Conservation (phyloP, 2,113 vertebrate species). For the Saccopteryx leptura region DNA sequence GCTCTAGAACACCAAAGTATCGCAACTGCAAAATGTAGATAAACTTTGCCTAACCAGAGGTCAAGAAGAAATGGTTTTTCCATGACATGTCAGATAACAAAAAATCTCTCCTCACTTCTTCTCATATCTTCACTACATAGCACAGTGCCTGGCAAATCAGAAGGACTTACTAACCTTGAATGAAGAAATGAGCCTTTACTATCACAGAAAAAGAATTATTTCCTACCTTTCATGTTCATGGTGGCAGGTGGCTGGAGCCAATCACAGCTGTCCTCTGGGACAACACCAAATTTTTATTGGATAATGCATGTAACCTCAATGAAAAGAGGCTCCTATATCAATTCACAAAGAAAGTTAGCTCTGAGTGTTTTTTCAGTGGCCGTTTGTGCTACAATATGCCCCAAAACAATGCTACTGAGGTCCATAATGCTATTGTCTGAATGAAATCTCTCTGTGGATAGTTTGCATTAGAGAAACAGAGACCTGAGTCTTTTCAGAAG, state of each 20-base stretch:
- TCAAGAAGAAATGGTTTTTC: neutral
- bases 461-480: neutral
- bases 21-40: neutral
- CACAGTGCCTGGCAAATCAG: neutral
- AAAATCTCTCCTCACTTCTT: neutral
- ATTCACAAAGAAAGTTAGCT: neutral
- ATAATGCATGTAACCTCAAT: neutral
- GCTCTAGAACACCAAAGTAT: neutral
- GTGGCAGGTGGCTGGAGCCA: no score
- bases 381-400: neutral
- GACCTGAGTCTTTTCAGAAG: conserved; percentile 23
- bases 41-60: neutral
- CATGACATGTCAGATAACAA: neutral
- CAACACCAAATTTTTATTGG: no score
- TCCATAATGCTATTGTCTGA: neutral
- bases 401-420: neutral
- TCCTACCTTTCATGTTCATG: no score
- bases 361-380: neutral
- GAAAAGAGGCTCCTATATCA: neutral
- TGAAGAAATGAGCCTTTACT: neutral
- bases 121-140: neutral
- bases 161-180: neutral
- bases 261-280: no score
- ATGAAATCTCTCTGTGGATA: conserved; percentile 25
- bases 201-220: neutral